Evolutionary conservation across 2,113 vertebrate species (phyloP).

Genomic region (Perccottus glenii): DNA sequence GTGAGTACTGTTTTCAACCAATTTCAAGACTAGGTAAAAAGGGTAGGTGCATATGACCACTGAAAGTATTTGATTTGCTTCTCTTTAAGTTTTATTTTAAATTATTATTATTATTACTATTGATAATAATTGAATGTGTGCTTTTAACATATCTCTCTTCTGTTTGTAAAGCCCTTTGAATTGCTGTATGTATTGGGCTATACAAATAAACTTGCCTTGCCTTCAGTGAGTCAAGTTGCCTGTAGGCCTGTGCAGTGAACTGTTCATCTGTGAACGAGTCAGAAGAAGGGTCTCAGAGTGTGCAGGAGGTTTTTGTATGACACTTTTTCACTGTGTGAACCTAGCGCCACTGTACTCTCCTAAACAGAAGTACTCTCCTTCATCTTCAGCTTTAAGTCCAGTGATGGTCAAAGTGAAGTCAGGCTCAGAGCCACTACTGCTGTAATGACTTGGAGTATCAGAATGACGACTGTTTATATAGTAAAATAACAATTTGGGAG

Average conservation of each 20-base stretch:
- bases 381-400: conserved; percentile 53
- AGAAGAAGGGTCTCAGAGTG: neutral
- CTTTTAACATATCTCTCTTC: too few species aligned
- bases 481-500: conserved; percentile 56
- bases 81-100: too few species aligned
- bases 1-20: too few species aligned
- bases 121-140: too few species aligned
- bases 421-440: conserved; percentile 42
- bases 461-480: neutral
- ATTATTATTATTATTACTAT: too few species aligned
- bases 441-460: conserved; percentile 44
- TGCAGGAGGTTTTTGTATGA: conserved; percentile 51
- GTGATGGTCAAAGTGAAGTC: conserved; percentile 60
- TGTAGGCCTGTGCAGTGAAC: conserved; percentile 13
- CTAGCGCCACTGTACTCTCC: accelerated
- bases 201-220: too few species aligned
- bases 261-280: neutral
- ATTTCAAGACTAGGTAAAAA: too few species aligned
- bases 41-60: too few species aligned
- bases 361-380: conserved; percentile 61
- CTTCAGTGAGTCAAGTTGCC: too few species aligned
- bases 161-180: too few species aligned
- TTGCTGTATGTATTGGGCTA: too few species aligned
- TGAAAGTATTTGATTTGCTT: too few species aligned
- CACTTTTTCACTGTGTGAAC: conserved; percentile 54